Conservation (phyloP, 2,113 vertebrate species). For the Silurus asotus region DNA sequence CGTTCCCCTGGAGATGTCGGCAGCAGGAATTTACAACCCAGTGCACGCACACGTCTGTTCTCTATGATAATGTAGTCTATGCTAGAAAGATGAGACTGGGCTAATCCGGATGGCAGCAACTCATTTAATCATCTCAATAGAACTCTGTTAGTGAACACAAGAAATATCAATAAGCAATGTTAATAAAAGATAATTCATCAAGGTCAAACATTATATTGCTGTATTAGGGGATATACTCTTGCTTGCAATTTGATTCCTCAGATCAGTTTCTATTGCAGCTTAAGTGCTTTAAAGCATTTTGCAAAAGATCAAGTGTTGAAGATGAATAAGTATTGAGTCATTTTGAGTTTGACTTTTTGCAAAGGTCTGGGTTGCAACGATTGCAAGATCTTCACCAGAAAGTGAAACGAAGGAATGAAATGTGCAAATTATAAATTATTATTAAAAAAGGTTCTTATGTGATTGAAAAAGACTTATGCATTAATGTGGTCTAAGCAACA, state of each 20-base stretch:
- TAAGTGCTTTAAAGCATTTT: constrained; percentile 52
- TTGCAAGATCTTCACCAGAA: background rate
- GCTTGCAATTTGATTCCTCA: constrained; percentile 60
- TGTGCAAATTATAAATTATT: background rate
- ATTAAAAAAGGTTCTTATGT: background rate
- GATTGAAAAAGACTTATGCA: background rate
- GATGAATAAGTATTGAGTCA: background rate
- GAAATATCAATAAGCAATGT: constrained; percentile 76
- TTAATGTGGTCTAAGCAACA: background rate
- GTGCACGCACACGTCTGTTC: constrained; percentile 70
- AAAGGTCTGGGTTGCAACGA: background rate
- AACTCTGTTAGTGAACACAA: constrained; percentile 70
- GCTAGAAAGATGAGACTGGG: constrained; percentile 65
- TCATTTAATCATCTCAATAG: constrained; percentile 75
- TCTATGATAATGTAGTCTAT: constrained; percentile 72
- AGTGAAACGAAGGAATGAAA: background rate
- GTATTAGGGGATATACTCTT: constrained; percentile 59
- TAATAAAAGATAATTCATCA: constrained; percentile 74
- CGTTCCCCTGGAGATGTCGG: constrained; percentile 69
- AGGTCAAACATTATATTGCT: constrained; percentile 69
- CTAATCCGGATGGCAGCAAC: constrained; percentile 70
- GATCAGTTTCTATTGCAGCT: constrained; percentile 54
- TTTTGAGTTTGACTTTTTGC: background rate
- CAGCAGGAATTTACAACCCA: constrained; percentile 73
- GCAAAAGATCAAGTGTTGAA: background rate